Conservation (phyloP, 2,888 invertebrate species). For the Agrochola lota region DNA sequence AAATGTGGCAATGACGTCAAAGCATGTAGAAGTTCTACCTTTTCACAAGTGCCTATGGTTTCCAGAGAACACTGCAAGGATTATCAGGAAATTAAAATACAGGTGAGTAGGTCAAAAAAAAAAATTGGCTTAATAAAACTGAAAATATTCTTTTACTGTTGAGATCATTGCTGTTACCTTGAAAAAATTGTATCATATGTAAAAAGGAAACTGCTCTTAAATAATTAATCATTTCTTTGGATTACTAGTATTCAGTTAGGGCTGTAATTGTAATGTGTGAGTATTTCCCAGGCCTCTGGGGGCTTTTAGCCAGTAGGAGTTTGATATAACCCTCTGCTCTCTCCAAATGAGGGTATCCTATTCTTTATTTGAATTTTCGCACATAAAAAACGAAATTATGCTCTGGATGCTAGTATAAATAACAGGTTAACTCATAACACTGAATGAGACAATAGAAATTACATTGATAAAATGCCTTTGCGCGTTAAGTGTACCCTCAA, state of each 20-base stretch:
- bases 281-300: too few relatives aligned
- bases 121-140: too few relatives aligned
- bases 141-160: not conserved
- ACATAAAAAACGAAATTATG: not conserved
- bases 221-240: not conserved
- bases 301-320: not conserved
- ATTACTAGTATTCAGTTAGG: not conserved
- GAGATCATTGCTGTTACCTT: not conserved
- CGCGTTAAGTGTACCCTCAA: too few relatives aligned
- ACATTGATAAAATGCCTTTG: too few relatives aligned
- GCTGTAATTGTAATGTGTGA: too few relatives aligned
- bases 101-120: constrained; percentile 83
- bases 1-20: constrained; percentile 89
- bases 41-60: constrained; percentile 88
- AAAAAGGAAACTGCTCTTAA: not conserved
- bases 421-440: too few relatives aligned
- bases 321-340: not conserved
- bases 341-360: not conserved
- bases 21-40: constrained; percentile 90
- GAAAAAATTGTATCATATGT: too few relatives aligned
- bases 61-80: constrained; percentile 93
- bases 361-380: not conserved
- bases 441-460: too few relatives aligned
- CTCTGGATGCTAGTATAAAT: too few relatives aligned
- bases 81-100: constrained; percentile 96